Base-by-base conservation (phyloP, 2,888 invertebrate genomes). In the Himalopsyche kuldschensis region DNA sequence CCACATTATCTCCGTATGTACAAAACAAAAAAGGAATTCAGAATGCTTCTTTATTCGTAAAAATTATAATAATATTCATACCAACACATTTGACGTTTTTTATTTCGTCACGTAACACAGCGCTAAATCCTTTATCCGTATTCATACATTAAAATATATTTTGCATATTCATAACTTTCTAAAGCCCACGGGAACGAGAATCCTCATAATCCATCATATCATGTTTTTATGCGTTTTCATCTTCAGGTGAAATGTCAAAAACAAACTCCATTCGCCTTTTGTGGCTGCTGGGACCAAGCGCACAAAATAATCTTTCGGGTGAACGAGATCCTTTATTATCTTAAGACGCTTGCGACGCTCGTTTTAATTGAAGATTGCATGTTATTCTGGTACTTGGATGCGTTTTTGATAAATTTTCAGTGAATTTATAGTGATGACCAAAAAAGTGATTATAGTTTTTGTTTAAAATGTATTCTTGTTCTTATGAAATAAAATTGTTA, bases 271-370 rank as follows among this genome's bases (percentile, higher is more conserved):
- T 48, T 55, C 77, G 31, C 31, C 35, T 47, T 27, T 77, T 75
- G 30, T 30, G 27, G 30, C 15, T 69, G 69, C 30, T 31, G 75
- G 20, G 48, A 30, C 27, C 81, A 55, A 77, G 77, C 32, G 81
- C 63, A 15, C 77, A 78, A 35, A 46, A 55, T n/a, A 46, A 76
- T 47, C 81, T 17, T 79, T 32, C n/a, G 79, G 24, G 69, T 30
- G 79, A 4, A 30, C 30, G 35, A 81, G 55, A 27, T 32, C 20
- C 75, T 17, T 8, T 30, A 47, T 69, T 75, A 63, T 69, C 82
- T 75, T 75, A 47, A 24, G 78, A 69, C 82, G 76, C 69, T 82
- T 82, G 48, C 78, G 78, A 78, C 78, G 75, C 69, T 77, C 78
- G 46, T 31, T 69, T 32, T 81, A 81, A 81, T 78, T 78, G 48